Evolutionary conservation across 2,888 invertebrate species (phyloP).

Genomic region (Parascotia fuliginaria): DNA sequence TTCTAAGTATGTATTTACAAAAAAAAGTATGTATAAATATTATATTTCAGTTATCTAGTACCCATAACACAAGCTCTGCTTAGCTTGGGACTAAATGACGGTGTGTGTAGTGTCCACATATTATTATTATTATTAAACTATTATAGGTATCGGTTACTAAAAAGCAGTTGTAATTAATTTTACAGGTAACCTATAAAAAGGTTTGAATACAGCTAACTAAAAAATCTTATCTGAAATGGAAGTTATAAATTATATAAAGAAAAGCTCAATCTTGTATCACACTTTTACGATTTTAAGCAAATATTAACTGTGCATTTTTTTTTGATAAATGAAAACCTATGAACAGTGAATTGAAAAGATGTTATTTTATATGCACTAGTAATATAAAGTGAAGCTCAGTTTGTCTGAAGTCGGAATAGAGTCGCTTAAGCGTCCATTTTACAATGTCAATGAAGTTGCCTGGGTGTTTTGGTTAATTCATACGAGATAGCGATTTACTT

Average conservation of each 20-base stretch:
- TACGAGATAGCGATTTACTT: constrained; percentile 42
- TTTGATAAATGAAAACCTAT: constrained; percentile 5
- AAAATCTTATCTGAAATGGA: neutral
- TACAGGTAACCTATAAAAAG: too few relatives aligned
- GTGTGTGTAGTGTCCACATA: too few relatives aligned
- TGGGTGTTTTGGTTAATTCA: constrained; percentile 19
- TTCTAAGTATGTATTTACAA: too few relatives aligned
- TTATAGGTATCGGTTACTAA: too few relatives aligned
- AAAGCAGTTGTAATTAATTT: too few relatives aligned
- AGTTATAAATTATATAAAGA: neutral
- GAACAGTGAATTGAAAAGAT: constrained; percentile 24
- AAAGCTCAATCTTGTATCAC: neutral
- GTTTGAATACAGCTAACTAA: neutral
- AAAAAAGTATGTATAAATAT: too few relatives aligned
- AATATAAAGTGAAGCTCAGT: constrained; percentile 51
- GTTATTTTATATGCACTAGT: constrained; percentile 24
- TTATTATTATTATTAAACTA: too few relatives aligned
- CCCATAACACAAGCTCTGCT: too few relatives aligned
- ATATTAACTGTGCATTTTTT: neutral
- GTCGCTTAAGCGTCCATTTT: constrained; percentile 64
- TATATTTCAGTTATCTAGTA: too few relatives aligned
- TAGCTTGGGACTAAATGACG: too few relatives aligned
- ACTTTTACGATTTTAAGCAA: constrained; percentile 5
- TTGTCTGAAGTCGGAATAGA: constrained; percentile 58
- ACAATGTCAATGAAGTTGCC: constrained; percentile 63